These are phyloP conservation scores for Archips crataeganus DNA, from an alignment of 2,888 invertebrate species.

Conservation along the genomic window DNA sequence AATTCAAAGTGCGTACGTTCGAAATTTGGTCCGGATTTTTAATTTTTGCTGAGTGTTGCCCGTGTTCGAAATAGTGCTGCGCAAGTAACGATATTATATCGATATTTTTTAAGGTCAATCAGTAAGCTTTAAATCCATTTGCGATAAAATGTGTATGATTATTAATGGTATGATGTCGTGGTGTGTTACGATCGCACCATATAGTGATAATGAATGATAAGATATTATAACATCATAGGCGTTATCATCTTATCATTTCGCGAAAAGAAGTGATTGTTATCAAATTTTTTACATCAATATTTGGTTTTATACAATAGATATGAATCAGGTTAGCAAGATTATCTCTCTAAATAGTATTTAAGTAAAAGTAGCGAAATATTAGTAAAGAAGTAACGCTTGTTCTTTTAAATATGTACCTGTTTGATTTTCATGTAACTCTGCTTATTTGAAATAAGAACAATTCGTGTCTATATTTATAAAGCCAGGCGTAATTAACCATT, in stretches of 20 bases:
- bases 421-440: no score
- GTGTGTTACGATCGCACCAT: conserved; percentile 13
- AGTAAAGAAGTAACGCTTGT: no score
- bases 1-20: conserved; percentile 22
- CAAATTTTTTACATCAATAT: conserved; percentile 13
- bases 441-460: no score
- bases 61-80: conserved; percentile 30
- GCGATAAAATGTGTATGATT: conserved; percentile 11
- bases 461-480: no score
- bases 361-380: background rate
- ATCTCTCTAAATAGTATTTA: background rate
- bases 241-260: conserved; percentile 8
- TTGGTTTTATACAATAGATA: conserved; percentile 3
- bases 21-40: conserved; percentile 39
- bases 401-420: background rate
- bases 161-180: background rate
- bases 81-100: background rate
- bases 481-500: no score
- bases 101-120: conserved; percentile 7
- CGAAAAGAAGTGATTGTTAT: conserved; percentile 23
- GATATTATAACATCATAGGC: conserved; percentile 18
- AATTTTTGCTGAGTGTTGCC: conserved; percentile 32
- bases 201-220: conserved; percentile 22
- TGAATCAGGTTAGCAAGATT: background rate
- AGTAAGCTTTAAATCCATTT: background rate